Percentiles rank a stretch among this genome's conserved stretches.
phyloP scores from a whole-genome alignment of 2,797 vertebrate species.

The Scolopax rusticola region DNA sequence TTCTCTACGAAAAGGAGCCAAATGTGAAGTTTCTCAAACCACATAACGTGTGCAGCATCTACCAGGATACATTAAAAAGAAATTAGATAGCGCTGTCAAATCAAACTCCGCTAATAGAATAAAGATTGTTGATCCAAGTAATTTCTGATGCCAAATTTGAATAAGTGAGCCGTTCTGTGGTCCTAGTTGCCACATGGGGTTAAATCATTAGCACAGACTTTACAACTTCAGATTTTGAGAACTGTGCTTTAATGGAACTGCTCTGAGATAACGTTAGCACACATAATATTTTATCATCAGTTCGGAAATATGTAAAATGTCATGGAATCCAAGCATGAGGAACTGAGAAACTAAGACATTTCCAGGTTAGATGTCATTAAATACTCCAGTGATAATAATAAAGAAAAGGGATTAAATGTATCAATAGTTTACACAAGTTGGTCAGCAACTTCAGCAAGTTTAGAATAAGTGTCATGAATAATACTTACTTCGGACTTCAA shows the following conservation, averaged over 20 bases:
- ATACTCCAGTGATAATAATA: neutral
- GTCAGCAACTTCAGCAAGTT: neutral
- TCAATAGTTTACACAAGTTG: neutral
- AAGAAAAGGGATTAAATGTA: neutral
- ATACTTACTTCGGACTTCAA: conserved; percentile 95
- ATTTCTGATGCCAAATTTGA: neutral
- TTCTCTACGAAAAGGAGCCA: conserved; percentile 98
- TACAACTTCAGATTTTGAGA: neutral
- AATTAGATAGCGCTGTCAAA: neutral
- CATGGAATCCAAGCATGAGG: neutral
- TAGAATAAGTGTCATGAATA: neutral
- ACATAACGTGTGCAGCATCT: conserved; percentile 98
- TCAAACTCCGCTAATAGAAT: neutral
- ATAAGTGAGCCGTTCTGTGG: neutral
- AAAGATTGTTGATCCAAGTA: neutral
- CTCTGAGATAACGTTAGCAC: neutral
- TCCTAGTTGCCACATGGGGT: neutral
- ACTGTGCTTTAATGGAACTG: neutral
- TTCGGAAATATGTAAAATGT: neutral
- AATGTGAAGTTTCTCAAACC: conserved; percentile 97
- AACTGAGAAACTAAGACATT: neutral
- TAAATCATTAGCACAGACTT: neutral
- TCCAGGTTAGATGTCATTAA: neutral
- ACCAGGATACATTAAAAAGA: conserved; percentile 24
- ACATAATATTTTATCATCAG: neutral